Conservation (phyloP, 2,113 vertebrate genomes). For the Otolemur garnettii region DNA sequence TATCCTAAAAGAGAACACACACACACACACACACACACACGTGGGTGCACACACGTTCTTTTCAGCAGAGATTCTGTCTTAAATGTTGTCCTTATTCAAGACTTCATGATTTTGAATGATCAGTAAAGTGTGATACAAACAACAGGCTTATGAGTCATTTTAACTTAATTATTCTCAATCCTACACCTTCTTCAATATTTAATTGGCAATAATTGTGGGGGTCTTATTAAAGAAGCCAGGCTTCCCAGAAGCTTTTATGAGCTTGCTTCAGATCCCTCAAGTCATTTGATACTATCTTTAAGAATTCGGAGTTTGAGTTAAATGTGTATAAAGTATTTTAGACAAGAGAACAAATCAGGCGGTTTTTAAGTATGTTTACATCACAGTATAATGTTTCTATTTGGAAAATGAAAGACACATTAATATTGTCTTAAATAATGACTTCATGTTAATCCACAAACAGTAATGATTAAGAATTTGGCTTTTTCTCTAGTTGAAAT, state of each 20-base stretch:
- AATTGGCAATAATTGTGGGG: background rate
- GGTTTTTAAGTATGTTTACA: background rate
- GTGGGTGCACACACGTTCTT: background rate
- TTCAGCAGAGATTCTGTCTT: background rate
- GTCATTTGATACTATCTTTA: background rate
- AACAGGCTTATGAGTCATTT: background rate
- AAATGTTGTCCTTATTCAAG: background rate
- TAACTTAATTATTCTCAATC: background rate
- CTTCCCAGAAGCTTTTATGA: background rate
- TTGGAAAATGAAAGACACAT: background rate
- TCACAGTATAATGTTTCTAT: background rate
- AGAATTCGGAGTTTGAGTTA: background rate
- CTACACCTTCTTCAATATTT: background rate
- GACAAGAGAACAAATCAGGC: background rate
- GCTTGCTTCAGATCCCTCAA: background rate
- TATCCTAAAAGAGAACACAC: background rate
- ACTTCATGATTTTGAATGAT: background rate
- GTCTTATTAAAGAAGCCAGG: background rate
- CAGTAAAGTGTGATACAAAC: background rate
- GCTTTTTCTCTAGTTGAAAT: background rate
- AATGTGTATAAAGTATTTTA: constrained; percentile 21
- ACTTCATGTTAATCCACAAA: constrained; percentile 6
- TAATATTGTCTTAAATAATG: background rate
- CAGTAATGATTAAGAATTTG: background rate
- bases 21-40: background rate